phyloP scores from a whole-genome alignment of 2,888 invertebrate species.

The Sarcophaga rosellei region DNA sequence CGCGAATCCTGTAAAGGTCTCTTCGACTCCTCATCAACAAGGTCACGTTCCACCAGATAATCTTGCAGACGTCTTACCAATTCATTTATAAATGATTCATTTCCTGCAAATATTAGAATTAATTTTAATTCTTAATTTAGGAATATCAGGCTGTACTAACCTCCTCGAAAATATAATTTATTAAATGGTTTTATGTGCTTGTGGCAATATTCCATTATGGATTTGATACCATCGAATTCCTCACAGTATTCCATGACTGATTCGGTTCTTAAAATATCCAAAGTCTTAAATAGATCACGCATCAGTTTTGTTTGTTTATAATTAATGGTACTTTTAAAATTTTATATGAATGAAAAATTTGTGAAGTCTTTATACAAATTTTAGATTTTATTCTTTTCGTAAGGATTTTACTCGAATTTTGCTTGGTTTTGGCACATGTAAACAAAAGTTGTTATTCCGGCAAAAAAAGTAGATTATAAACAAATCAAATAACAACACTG shows the following conservation, averaged over 20 bases:
- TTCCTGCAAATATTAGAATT: slow-evolving; percentile 68
- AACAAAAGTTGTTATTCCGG: slow-evolving; percentile 1
- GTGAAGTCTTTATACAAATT: background rate
- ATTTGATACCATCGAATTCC: slow-evolving; percentile 75
- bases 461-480: background rate
- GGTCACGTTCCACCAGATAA: slow-evolving; percentile 67
- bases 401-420: background rate
- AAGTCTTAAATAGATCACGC: slow-evolving; percentile 73
- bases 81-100: slow-evolving; percentile 74
- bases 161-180: slow-evolving; percentile 76
- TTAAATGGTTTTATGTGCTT: slow-evolving; percentile 73
- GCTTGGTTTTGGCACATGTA: slow-evolving; percentile 35
- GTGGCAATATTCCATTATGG: slow-evolving; percentile 74
- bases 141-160: slow-evolving; percentile 66
- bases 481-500: slow-evolving; percentile 2
- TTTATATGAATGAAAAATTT: background rate
- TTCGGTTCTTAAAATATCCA: slow-evolving; percentile 71
- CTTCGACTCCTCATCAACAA: slow-evolving; percentile 67
- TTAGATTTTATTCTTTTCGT: background rate
- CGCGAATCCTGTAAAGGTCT: slow-evolving; percentile 60
- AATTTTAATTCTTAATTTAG: background rate
- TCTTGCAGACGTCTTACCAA: slow-evolving; percentile 71
- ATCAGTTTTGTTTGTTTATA: slow-evolving; percentile 59
- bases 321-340: background rate
- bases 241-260: slow-evolving; percentile 75